Conservation (phyloP, 2,113 vertebrate genomes). For the Dipodomys spectabilis region DNA sequence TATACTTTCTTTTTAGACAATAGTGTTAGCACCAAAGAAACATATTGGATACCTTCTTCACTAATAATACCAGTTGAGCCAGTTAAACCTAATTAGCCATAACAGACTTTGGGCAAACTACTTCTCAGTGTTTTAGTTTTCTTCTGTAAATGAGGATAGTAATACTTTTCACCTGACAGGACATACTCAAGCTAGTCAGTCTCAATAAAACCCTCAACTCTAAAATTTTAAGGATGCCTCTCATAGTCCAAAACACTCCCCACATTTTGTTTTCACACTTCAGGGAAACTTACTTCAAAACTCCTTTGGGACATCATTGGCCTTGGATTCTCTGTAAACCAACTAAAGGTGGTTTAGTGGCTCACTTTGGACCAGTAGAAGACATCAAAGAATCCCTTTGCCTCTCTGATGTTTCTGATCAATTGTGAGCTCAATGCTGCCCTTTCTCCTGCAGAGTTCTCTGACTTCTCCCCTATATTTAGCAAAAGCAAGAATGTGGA, state of each 20-base stretch:
- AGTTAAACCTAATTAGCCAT: background rate
- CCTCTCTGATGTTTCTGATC: background rate
- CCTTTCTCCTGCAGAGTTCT: background rate
- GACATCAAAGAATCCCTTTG: background rate
- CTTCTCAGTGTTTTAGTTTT: constrained; percentile 2
- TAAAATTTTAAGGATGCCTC: background rate
- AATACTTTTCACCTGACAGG: background rate
- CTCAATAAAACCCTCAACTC: background rate
- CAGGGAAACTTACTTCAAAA: background rate
- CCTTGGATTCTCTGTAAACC: background rate
- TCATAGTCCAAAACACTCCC: background rate
- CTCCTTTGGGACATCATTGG: background rate
- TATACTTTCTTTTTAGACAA: background rate
- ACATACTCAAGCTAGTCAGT: background rate
- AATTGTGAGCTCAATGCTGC: background rate
- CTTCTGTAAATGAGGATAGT: background rate
- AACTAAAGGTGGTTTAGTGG: background rate
- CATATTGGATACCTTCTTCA: background rate
- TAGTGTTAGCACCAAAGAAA: constrained; percentile 43
- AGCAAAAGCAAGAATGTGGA: background rate
- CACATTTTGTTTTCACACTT: background rate
- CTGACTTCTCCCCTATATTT: background rate
- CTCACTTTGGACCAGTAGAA: background rate
- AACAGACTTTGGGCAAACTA: background rate
- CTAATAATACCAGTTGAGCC: background rate